Evolutionary conservation across 2,888 invertebrate genomes (phyloP).

Genomic region (Megamerina dolium): DNA sequence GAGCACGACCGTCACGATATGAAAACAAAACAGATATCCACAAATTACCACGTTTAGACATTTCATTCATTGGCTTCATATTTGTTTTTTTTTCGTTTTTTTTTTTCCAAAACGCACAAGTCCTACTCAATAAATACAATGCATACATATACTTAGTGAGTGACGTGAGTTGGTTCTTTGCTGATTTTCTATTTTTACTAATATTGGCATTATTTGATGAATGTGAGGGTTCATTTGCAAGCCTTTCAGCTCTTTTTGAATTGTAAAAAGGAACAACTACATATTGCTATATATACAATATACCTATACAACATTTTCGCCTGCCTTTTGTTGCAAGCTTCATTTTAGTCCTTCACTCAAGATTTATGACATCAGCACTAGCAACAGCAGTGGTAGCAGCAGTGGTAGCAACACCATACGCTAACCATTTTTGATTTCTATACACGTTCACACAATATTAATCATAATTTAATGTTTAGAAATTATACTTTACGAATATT

Average conservation of each 20-base stretch:
- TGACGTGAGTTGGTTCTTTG: too few species aligned
- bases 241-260: too few species aligned
- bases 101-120: background rate
- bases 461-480: slow-evolving; percentile 26
- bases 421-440: slow-evolving; percentile 13
- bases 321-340: too few species aligned
- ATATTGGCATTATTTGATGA: too few species aligned
- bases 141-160: too few species aligned
- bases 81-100: background rate
- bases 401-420: background rate
- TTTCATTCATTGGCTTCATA: slow-evolving; percentile 15
- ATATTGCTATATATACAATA: too few species aligned
- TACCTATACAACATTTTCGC: too few species aligned
- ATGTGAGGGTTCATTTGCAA: too few species aligned
- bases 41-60: slow-evolving; percentile 25
- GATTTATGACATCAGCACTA: background rate
- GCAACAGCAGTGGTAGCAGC: background rate
- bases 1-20: slow-evolving; percentile 21
- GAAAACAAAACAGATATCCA: slow-evolving; percentile 24
- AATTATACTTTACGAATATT: slow-evolving; percentile 18
- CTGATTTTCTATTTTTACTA: too few species aligned
- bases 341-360: too few species aligned
- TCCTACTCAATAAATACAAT: too few species aligned
- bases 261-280: too few species aligned
- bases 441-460: slow-evolving; percentile 23